A percentile compares a stretch with the other conserved stretches of the same genome.
phyloP scores from a whole-genome alignment of 2,113 vertebrate species.

The Urocitellus parryii region DNA sequence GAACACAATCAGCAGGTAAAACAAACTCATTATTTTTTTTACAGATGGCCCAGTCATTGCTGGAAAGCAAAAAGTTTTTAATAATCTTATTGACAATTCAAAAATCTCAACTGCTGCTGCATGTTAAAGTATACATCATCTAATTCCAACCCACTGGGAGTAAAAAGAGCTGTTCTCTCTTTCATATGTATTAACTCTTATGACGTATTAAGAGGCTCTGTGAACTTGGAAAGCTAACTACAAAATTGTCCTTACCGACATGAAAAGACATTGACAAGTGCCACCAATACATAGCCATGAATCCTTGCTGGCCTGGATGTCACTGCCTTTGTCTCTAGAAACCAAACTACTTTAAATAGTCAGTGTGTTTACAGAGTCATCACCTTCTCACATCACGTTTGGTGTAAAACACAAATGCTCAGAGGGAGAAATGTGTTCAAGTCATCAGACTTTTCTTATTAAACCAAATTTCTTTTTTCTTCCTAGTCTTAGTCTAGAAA shows the following conservation, averaged over 20 bases:
- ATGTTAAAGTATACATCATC: background rate
- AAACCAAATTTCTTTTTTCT: background rate
- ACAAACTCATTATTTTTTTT: background rate
- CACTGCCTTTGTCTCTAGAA: background rate
- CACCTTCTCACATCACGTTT: background rate
- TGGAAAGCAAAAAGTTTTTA: background rate
- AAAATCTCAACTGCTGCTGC: background rate
- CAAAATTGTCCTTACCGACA: background rate
- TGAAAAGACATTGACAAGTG: background rate
- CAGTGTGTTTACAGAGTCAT: background rate
- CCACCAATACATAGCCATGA: background rate
- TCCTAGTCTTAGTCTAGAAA: background rate
- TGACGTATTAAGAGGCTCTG: background rate
- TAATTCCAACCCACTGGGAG: background rate
- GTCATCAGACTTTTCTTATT: background rate
- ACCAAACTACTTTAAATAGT: background rate
- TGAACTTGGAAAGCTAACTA: background rate
- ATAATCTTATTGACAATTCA: background rate
- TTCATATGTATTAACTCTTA: background rate
- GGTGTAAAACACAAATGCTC: slow-evolving; percentile 16
- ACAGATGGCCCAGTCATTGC: background rate
- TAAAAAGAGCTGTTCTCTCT: background rate
- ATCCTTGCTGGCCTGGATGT: background rate
- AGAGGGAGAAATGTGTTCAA: background rate
- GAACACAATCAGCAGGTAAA: background rate